A percentile compares a stretch with the other conserved stretches of the same genome.
phyloP scores from a whole-genome alignment of 2,113 vertebrate species.

The Paramormyrops kingsleyae region DNA sequence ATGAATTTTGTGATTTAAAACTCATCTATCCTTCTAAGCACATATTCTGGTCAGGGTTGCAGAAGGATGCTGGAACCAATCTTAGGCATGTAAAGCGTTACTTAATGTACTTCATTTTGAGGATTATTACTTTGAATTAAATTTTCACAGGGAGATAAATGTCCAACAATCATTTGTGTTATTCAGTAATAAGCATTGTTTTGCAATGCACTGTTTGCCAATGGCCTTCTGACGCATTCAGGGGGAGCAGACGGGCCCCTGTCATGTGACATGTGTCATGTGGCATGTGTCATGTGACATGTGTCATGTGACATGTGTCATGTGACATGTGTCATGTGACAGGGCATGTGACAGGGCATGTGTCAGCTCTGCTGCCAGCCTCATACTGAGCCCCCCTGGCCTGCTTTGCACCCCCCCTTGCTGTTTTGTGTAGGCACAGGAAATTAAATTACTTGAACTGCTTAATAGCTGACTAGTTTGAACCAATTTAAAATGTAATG shows the following conservation, averaged over 20 bases:
- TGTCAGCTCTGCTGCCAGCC: not conserved
- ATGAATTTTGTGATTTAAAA: not conserved
- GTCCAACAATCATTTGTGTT: not conserved
- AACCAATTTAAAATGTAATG: slow-evolving; percentile 26
- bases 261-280: not conserved
- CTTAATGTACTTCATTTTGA: not conserved
- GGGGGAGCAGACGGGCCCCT: not conserved
- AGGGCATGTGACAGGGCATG: not conserved
- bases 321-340: not conserved
- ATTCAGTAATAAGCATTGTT: not conserved
- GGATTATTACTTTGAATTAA: not conserved
- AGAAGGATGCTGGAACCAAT: not conserved
- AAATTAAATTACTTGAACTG: slow-evolving; percentile 30
- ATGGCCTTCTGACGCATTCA: not conserved
- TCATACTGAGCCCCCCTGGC: slow-evolving; percentile 22
- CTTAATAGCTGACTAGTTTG: slow-evolving; percentile 12
- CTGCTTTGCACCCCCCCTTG: slow-evolving; percentile 29
- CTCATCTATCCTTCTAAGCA: not conserved
- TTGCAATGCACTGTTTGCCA: not conserved
- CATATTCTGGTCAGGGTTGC: not conserved
- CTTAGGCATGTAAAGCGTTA: not conserved
- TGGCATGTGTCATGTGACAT: not conserved
- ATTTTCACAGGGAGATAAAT: not conserved
- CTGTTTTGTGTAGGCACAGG: slow-evolving; percentile 15
- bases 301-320: not conserved